phyloP scores from a whole-genome alignment of 1,140 invertebrate species.

The Diachasmimorpha longicaudata region DNA sequence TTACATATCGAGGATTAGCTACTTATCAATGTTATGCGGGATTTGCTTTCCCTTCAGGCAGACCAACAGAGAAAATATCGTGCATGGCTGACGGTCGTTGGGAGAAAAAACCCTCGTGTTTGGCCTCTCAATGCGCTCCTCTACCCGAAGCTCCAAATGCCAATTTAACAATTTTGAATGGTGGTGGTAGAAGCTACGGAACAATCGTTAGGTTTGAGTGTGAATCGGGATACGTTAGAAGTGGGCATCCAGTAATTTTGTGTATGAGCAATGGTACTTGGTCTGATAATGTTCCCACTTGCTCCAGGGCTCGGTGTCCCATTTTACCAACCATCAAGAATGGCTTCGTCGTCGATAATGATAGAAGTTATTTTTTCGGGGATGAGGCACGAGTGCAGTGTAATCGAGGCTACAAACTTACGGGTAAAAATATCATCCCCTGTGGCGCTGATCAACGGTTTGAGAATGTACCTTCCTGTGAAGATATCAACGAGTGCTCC shows the following conservation, averaged over 20 bases:
- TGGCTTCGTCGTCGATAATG: slow-evolving; percentile 81
- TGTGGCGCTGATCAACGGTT: slow-evolving; percentile 88
- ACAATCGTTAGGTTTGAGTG: slow-evolving; percentile 95
- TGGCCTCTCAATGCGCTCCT: slow-evolving; percentile 93
- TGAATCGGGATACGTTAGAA: slow-evolving; percentile 88
- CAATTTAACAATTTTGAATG: slow-evolving; percentile 88
- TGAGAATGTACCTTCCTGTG: slow-evolving; percentile 82
- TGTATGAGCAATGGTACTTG: slow-evolving; percentile 97
- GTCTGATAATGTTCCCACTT: slow-evolving; percentile 90
- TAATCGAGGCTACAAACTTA: slow-evolving; percentile 85
- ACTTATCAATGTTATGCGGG: slow-evolving; percentile 97
- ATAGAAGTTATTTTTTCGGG: slow-evolving; percentile 80
- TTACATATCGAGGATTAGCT: slow-evolving; percentile 90
- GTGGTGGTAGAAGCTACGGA: slow-evolving; percentile 91
- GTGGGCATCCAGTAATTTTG: slow-evolving; percentile 86
- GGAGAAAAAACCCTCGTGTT: slow-evolving; percentile 89
- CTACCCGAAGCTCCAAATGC: slow-evolving; percentile 87
- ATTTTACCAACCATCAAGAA: slow-evolving; percentile 84
- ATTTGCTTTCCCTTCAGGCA: slow-evolving; percentile 88
- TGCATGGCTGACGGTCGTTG: slow-evolving; percentile 87
- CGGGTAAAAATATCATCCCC: slow-evolving; percentile 85
- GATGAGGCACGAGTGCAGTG: slow-evolving; percentile 94
- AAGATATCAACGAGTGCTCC: slow-evolving; percentile 93
- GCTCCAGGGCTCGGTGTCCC: slow-evolving; percentile 81
- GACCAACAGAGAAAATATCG: slow-evolving; percentile 87